Percentiles rank a stretch among this genome's conserved stretches.
Evolutionary conservation across 2,797 vertebrate species (phyloP).

Genomic region (Trachurus trachurus): DNA sequence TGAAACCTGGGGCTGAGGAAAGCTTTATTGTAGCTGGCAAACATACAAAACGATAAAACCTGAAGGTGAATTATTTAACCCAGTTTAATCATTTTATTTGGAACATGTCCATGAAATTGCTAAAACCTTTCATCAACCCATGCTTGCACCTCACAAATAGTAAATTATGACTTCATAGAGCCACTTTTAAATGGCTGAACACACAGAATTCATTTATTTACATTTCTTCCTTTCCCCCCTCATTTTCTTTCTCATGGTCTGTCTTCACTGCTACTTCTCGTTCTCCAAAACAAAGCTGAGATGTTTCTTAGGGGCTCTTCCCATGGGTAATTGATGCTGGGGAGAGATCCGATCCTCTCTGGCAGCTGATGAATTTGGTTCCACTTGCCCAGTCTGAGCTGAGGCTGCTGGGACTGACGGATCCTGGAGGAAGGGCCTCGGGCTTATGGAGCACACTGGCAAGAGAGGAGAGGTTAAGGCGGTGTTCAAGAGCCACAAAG

Average conservation of each 20-base stretch:
- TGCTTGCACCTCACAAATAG: conserved; percentile 33
- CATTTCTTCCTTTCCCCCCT: too few relatives aligned
- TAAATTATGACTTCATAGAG: conserved; percentile 34
- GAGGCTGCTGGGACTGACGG: conserved; percentile 12
- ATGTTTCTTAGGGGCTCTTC: conserved; percentile 59
- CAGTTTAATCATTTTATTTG: conserved; percentile 53
- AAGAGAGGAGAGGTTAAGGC: conserved; percentile 40
- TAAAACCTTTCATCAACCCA: conserved; percentile 40
- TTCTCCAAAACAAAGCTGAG: conserved; percentile 72
- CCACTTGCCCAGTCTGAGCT: neutral
- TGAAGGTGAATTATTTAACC: conserved; percentile 16
- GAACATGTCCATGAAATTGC: conserved; percentile 30
- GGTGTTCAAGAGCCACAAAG: neutral
- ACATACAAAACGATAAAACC: conserved; percentile 43
- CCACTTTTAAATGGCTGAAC: conserved; percentile 20
- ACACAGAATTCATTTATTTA: conserved; percentile 16
- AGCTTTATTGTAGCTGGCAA: conserved; percentile 43
- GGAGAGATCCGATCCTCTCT: conserved; percentile 25
- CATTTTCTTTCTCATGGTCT: neutral
- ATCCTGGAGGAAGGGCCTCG: conserved; percentile 55
- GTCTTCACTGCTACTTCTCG: conserved; percentile 52
- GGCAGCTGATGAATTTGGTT: conserved; percentile 14
- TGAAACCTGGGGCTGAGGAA: conserved; percentile 29
- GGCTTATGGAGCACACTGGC: conserved; percentile 83
- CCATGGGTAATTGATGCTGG: conserved; percentile 15